phyloP scores from a whole-genome alignment of 1,140 invertebrate genomes.

The Centruroides vittatus region DNA sequence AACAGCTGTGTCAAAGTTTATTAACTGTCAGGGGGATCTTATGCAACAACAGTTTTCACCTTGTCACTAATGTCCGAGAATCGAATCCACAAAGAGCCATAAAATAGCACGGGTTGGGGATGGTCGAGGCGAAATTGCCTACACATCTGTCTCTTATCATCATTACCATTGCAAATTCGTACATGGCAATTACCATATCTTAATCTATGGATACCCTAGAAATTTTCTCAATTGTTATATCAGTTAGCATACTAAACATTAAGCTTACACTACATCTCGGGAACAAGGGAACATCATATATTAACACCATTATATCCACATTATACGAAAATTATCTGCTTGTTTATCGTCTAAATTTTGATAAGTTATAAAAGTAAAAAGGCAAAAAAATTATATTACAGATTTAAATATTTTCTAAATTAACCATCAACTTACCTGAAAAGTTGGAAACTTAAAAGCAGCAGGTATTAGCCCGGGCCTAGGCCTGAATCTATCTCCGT shows the following conservation, averaged over 20 bases:
- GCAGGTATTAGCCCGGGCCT: conserved; percentile 4
- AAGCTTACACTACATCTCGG: neutral
- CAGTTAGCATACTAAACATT: neutral
- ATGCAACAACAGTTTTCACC: too few species aligned
- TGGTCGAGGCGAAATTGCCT: too few species aligned
- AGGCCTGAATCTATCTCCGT: conserved; percentile 5
- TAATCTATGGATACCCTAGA: too few species aligned
- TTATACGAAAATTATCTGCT: neutral
- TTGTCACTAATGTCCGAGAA: too few species aligned
- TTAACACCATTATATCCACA: neutral
- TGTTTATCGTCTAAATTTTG: neutral
- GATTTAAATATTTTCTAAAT: neutral
- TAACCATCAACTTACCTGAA: conserved; percentile 5
- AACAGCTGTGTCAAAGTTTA: too few species aligned
- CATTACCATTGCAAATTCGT: too few species aligned
- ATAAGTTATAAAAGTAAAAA: neutral
- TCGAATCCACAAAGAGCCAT: too few species aligned
- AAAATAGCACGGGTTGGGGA: too few species aligned
- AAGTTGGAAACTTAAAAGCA: conserved; percentile 9
- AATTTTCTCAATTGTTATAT: too few species aligned
- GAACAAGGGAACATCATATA: neutral
- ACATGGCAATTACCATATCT: too few species aligned
- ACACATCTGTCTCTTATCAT: too few species aligned
- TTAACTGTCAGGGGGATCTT: too few species aligned
- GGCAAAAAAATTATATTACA: neutral